phyloP scores from a whole-genome alignment of 2,113 vertebrate species.

The Trochalopteron elliotii region DNA sequence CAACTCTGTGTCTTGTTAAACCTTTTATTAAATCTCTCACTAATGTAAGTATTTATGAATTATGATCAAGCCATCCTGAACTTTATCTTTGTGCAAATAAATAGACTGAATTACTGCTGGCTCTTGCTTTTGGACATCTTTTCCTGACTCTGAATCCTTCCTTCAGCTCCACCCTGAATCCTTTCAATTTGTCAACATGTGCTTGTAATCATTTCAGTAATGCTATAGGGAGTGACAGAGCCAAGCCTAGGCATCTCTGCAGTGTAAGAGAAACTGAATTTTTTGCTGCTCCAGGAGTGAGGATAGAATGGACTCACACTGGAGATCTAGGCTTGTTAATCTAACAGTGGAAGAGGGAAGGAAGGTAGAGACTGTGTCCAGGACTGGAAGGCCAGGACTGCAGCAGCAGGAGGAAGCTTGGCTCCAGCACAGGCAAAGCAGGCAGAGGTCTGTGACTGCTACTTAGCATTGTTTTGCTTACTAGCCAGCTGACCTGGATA shows the following conservation, averaged over 20 bases:
- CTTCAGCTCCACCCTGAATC: background rate
- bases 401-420: background rate
- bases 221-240: background rate
- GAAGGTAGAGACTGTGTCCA: background rate
- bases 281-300: background rate
- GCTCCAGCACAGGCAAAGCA: background rate
- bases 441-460: background rate
- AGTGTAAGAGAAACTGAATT: background rate
- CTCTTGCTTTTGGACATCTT: background rate
- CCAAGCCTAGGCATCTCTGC: background rate
- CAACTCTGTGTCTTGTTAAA: background rate
- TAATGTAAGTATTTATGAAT: background rate
- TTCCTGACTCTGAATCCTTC: background rate
- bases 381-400: background rate
- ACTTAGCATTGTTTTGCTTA: background rate
- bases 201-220: background rate
- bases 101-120: background rate
- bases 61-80: background rate
- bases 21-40: conserved; percentile 10
- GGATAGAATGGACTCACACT: background rate
- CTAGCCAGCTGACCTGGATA: background rate
- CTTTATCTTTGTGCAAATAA: conserved; percentile 1
- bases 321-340: background rate
- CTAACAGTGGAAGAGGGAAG: background rate
- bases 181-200: background rate